Evolutionary conservation across 2,888 invertebrate species (phyloP).

Genomic region (Limulus polyphemus): DNA sequence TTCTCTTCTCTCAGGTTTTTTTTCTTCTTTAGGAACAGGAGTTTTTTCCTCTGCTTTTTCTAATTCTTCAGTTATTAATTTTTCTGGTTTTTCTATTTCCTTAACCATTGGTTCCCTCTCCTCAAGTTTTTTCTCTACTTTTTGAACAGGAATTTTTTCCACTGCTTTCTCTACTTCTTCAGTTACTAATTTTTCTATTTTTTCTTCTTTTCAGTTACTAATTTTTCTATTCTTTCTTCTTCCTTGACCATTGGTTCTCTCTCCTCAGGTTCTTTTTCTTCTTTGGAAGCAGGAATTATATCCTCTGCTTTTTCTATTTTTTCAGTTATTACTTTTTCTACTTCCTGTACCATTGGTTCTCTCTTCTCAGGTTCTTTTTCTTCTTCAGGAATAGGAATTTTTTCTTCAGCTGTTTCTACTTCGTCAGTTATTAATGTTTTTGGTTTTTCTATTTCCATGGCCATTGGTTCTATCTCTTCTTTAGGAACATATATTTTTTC

Average conservation of each 20-base stretch:
- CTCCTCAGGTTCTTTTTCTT: background rate
- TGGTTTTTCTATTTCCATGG: background rate
- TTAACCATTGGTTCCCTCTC: background rate
- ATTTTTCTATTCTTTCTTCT: background rate
- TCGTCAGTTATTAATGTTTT: background rate
- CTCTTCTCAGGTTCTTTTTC: no score
- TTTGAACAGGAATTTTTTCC: background rate
- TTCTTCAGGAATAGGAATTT: background rate
- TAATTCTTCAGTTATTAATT: background rate
- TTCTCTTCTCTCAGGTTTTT: background rate
- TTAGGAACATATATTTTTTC: no score
- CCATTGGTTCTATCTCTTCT: no score
- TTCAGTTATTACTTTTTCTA: background rate
- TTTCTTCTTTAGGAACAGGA: background rate
- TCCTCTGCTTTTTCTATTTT: background rate
- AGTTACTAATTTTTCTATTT: no score
- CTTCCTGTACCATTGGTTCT: conserved; percentile 4
- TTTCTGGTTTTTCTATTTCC: background rate
- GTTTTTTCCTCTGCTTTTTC: background rate
- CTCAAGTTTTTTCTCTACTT: background rate
- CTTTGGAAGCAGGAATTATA: background rate
- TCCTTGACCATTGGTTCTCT: background rate
- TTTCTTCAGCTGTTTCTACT: background rate
- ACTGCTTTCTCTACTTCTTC: background rate
- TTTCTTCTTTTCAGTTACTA: no score